Conservation (phyloP, 2,113 vertebrate species). For the Micromys minutus region DNA sequence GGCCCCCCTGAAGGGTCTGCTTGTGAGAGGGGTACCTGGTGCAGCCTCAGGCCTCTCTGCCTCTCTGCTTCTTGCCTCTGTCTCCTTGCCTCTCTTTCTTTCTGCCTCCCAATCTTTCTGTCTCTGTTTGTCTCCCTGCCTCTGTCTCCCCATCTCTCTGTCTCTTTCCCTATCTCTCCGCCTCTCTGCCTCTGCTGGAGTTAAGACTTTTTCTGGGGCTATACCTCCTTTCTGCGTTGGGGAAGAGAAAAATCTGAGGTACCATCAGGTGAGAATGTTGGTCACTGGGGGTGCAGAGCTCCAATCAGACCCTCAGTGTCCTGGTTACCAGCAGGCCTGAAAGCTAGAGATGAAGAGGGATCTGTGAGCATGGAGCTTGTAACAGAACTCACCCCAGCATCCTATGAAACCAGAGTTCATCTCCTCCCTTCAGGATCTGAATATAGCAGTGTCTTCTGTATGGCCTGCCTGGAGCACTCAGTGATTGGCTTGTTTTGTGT, state of each 20-base stretch:
- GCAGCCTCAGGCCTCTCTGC: no score
- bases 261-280: not conserved
- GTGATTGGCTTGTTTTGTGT: not conserved
- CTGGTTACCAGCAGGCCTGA: not conserved
- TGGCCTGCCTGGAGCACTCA: not conserved
- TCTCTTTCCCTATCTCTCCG: not conserved
- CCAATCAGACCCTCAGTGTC: no score
- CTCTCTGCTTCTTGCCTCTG: no score
- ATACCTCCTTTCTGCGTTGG: not conserved
- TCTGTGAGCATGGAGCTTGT: accelerated
- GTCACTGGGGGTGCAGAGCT: no score
- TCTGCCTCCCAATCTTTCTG: no score
- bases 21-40: not conserved
- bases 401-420: not conserved
- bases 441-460: not conserved
- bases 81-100: no score
- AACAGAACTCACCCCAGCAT: not conserved
- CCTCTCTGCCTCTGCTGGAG: no score
- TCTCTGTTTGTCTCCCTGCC: no score
- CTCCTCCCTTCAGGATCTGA: not conserved
- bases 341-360: not conserved
- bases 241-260: not conserved
- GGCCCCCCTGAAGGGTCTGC: slow-evolving; percentile 1
- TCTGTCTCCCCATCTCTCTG: not conserved
- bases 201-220: not conserved